Evolutionary conservation across 2,888 invertebrate genomes (phyloP).

Genomic region (Ectobius pallidus): DNA sequence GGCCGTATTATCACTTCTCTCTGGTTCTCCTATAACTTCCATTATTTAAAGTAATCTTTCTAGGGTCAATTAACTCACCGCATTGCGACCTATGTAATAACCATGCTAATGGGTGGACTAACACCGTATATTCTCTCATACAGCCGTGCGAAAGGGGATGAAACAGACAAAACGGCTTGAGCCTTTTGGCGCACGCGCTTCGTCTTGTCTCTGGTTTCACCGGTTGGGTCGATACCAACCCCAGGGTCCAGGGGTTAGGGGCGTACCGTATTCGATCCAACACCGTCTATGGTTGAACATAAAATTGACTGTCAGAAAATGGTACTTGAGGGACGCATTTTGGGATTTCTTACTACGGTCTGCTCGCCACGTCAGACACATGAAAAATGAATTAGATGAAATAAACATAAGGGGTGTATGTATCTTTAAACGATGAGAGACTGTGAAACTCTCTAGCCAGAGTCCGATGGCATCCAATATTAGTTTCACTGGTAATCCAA

Average conservation of each 20-base stretch:
- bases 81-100: constrained; percentile 6
- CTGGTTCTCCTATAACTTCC: not conserved
- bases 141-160: not conserved
- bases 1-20: not conserved
- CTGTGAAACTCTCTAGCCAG: too few relatives aligned
- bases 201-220: not conserved
- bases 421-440: too few relatives aligned
- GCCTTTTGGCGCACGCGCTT: constrained; percentile 8
- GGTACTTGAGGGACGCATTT: constrained; percentile 1
- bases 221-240: constrained; percentile 23
- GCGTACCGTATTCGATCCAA: constrained; percentile 14
- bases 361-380: not conserved
- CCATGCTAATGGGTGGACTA: not conserved
- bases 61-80: not conserved
- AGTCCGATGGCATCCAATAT: too few relatives aligned
- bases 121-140: not conserved
- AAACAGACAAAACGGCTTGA: not conserved
- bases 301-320: not conserved
- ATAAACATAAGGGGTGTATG: too few relatives aligned
- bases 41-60: not conserved
- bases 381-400: not conserved
- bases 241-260: constrained; percentile 14
- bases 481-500: too few relatives aligned
- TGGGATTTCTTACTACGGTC: not conserved
- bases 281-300: not conserved